phyloP scores from a whole-genome alignment of 1,140 invertebrate species.

The Cyrtorhinus lividipennis region DNA sequence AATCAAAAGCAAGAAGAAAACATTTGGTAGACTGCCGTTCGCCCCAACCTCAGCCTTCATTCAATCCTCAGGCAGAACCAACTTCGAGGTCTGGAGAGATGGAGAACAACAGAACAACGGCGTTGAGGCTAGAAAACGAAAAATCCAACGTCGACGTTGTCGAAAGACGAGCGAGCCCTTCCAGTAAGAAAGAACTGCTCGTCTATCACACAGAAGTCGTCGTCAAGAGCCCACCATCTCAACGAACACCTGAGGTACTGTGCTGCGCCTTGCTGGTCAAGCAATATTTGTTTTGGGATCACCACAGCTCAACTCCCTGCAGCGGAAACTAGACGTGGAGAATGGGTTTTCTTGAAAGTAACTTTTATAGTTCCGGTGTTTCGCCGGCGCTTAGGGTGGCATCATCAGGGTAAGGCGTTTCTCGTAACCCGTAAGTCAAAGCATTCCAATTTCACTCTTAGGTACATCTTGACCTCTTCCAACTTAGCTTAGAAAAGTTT shows the following conservation, averaged over 20 bases:
- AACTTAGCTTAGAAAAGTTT: no score
- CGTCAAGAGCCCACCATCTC: not conserved
- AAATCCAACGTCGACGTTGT: not conserved
- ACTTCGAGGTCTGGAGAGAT: not conserved
- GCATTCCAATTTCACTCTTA: no score
- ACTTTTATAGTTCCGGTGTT: no score
- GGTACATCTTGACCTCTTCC: no score
- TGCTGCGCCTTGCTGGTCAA: no score
- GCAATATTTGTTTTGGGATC: no score
- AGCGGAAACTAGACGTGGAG: no score
- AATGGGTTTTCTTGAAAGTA: no score
- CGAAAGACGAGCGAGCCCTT: not conserved
- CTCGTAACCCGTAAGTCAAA: no score
- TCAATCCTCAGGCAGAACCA: not conserved
- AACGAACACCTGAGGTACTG: not conserved
- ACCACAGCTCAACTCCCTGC: no score
- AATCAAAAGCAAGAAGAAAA: constrained; percentile 24
- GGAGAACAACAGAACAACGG: not conserved
- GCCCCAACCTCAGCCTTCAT: not conserved
- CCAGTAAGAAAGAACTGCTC: not conserved
- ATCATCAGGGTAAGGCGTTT: no score
- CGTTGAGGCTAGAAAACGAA: not conserved
- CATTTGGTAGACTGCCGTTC: constrained; percentile 14
- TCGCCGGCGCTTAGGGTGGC: no score
- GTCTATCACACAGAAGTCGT: not conserved